Conservation (phyloP, 92 coral and sea anemone genomes). For the Heliopora coerulea region DNA sequence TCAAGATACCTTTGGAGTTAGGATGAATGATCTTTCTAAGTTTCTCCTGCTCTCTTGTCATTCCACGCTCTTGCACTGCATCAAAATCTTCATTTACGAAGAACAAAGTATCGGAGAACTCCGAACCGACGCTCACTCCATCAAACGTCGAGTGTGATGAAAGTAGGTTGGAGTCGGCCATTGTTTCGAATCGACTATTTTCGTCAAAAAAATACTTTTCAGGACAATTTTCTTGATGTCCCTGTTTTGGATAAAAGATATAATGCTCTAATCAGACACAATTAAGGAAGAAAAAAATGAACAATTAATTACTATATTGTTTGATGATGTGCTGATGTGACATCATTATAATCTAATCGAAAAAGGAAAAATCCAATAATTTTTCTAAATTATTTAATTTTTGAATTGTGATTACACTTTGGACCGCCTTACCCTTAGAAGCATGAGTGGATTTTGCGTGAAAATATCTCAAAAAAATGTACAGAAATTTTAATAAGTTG, state of each 20-base stretch:
- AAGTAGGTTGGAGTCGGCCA: neutral
- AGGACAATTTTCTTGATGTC: slow-evolving; percentile 25
- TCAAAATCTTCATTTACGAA: slow-evolving; percentile 14
- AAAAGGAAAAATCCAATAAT: too few relatives aligned
- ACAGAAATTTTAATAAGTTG: too few relatives aligned
- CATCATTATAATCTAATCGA: too few relatives aligned
- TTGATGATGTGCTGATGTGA: too few relatives aligned
- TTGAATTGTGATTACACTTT: too few relatives aligned
- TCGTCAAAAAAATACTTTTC: slow-evolving; percentile 33
- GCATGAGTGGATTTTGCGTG: too few relatives aligned
- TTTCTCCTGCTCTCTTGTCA: neutral
- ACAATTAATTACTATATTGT: too few relatives aligned
- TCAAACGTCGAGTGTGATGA: neutral
- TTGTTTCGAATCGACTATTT: neutral
- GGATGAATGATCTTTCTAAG: neutral
- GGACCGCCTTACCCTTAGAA: too few relatives aligned
- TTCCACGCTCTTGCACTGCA: slow-evolving; percentile 10
- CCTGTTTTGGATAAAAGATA: slow-evolving; percentile 24
- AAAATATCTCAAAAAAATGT: too few relatives aligned
- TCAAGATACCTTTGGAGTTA: neutral
- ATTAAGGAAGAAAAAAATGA: too few relatives aligned
- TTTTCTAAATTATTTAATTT: too few relatives aligned
- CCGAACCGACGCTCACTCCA: slow-evolving; percentile 13
- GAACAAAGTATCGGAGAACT: slow-evolving; percentile 23
- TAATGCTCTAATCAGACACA: too few relatives aligned